These are phyloP conservation scores for Tipula helvola DNA, from an alignment of 2,888 invertebrate species.

Conservation along the genomic window DNA sequence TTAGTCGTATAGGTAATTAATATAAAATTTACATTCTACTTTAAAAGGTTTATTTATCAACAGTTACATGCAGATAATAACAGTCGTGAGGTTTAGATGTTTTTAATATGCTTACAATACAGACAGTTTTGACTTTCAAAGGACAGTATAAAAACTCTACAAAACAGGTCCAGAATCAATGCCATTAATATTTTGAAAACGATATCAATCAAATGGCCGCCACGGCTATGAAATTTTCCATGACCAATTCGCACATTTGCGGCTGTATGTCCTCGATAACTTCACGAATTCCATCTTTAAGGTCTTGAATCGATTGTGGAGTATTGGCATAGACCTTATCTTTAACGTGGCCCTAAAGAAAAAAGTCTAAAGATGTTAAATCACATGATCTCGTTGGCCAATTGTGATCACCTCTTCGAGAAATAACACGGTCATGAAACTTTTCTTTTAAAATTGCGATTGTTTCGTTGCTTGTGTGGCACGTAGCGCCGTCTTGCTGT, in stretches of 20 bases:
- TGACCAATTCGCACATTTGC: background rate
- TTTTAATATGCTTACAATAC: too few species aligned
- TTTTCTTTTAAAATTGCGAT: background rate
- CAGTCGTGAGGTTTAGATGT: too few species aligned
- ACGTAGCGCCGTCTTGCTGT: constrained; percentile 6
- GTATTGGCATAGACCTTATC: background rate
- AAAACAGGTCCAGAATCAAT: too few species aligned
- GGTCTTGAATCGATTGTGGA: background rate
- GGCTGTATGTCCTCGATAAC: background rate
- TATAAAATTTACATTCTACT: too few species aligned
- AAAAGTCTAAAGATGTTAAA: background rate
- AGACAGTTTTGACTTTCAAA: too few species aligned
- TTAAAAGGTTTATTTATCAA: too few species aligned
- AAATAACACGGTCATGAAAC: background rate
- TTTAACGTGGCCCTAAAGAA: background rate
- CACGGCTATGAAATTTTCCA: too few species aligned
- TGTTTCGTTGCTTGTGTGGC: constrained; percentile 7
- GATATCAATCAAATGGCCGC: too few species aligned
- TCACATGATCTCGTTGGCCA: background rate
- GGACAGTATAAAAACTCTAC: too few species aligned
- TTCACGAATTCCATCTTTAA: background rate
- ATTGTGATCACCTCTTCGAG: background rate
- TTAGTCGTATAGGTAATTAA: too few species aligned
- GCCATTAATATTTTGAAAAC: too few species aligned
- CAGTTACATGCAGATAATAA: too few species aligned